A percentile compares a stretch with the other conserved stretches of the same genome.
phyloP scores from a whole-genome alignment of 1,140 invertebrate species.

The Hycleus phaleratus region DNA sequence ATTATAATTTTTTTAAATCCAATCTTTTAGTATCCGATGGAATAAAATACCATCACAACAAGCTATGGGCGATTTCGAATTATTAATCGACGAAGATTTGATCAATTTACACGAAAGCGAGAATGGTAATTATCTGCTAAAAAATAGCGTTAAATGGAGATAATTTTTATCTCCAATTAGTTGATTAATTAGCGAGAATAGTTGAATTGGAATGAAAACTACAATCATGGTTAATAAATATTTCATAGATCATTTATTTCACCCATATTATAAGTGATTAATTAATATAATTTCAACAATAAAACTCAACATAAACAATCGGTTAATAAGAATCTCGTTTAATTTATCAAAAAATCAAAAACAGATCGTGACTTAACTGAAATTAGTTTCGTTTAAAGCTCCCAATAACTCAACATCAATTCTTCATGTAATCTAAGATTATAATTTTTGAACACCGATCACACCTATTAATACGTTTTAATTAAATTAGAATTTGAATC shows the following conservation, averaged over 20 bases:
- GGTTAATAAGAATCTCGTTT: too few relatives aligned
- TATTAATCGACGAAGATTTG: conserved; percentile 80
- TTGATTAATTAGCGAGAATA: background rate
- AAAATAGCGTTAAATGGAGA: conserved; percentile 3
- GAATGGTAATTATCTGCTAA: conserved; percentile 7
- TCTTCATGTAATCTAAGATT: too few relatives aligned
- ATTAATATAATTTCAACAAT: background rate
- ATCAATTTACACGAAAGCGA: conserved; percentile 25
- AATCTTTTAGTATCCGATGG: conserved; percentile 67
- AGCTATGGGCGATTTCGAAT: conserved; percentile 79
- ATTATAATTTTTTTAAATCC: background rate
- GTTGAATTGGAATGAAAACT: too few relatives aligned
- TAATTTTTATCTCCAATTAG: background rate
- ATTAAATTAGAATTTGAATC: too few relatives aligned
- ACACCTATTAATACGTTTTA: too few relatives aligned
- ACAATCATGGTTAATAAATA: background rate
- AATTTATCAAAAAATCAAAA: too few relatives aligned
- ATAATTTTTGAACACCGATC: too few relatives aligned
- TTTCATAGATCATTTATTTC: background rate
- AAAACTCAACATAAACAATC: too few relatives aligned
- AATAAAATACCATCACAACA: conserved; percentile 77
- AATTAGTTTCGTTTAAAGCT: too few relatives aligned
- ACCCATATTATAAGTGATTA: background rate
- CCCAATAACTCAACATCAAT: too few relatives aligned
- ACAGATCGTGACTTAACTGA: too few relatives aligned